Evolutionary conservation across 2,888 invertebrate genomes (phyloP).

Genomic region (Tethea ocularis): DNA sequence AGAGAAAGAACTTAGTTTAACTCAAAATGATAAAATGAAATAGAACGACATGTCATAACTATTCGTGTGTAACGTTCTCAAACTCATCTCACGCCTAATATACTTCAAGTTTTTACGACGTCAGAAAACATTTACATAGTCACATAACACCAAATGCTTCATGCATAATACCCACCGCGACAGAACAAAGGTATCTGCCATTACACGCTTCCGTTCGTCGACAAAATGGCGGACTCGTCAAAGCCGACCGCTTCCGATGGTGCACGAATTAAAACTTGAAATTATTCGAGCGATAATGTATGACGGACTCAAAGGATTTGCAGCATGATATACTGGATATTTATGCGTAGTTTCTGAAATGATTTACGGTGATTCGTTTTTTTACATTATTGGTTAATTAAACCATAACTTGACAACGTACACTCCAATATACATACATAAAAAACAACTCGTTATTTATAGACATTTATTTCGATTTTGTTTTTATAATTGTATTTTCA

Average conservation of each 20-base stretch:
- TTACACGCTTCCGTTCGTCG: constrained; percentile 48
- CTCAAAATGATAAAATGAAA: neutral
- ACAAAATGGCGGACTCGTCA: constrained; percentile 49
- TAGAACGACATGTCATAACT: constrained; percentile 15
- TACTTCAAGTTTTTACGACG: constrained; percentile 20
- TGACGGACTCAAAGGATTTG: constrained; percentile 4
- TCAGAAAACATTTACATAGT: constrained; percentile 32
- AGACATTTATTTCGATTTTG: no score
- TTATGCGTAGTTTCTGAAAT: neutral
- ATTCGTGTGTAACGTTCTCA: neutral
- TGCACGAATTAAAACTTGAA: neutral
- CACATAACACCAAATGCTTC: neutral
- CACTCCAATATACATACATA: no score
- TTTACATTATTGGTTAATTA: neutral
- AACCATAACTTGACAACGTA: no score
- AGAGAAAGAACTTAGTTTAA: no score
- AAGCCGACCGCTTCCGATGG: constrained; percentile 32
- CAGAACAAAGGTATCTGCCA: constrained; percentile 49
- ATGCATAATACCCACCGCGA: constrained; percentile 38
- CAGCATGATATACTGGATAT: neutral
- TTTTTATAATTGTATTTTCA: no score
- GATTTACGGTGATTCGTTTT: neutral
- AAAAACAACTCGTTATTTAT: no score
- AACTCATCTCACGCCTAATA: neutral
- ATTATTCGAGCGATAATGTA: constrained; percentile 1